These are phyloP conservation scores for Ageneiosus marmoratus DNA, from an alignment of 2,113 vertebrate genomes.

Conservation along the genomic window DNA sequence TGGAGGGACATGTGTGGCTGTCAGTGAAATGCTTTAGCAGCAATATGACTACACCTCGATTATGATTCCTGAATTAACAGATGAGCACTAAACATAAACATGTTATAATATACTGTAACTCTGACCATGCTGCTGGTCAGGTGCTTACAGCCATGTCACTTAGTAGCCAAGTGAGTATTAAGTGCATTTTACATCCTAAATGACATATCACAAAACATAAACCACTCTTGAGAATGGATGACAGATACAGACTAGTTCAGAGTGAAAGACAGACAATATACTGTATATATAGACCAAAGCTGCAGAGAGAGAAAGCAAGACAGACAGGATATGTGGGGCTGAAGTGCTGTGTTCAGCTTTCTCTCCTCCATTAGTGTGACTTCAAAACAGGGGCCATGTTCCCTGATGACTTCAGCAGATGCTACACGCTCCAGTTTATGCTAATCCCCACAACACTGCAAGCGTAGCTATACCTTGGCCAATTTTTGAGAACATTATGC, in stretches of 20 bases:
- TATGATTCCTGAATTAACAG: not conserved
- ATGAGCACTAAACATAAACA: not conserved
- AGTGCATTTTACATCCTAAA: not conserved
- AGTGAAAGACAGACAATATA: not conserved
- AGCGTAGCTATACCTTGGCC: not conserved
- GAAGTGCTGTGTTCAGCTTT: slow-evolving; percentile 33
- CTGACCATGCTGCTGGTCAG: too few relatives aligned
- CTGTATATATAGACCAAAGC: too few relatives aligned
- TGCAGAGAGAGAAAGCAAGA: not conserved
- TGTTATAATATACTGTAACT: not conserved
- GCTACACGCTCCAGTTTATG: slow-evolving; percentile 9
- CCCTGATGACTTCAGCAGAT: slow-evolving; percentile 41
- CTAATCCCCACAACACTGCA: not conserved
- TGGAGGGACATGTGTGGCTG: not conserved
- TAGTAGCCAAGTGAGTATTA: not conserved
- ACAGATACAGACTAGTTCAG: not conserved
- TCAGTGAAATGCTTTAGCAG: not conserved
- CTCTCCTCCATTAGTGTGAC: slow-evolving; percentile 21
- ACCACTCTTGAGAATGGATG: not conserved
- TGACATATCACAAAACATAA: not conserved
- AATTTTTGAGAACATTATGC: not conserved
- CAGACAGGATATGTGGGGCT: not conserved
- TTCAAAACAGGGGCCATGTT: slow-evolving; percentile 7
- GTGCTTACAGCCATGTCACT: not conserved
- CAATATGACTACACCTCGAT: not conserved